phyloP scores from a whole-genome alignment of 2,888 invertebrate genomes.

The Elmis aenea region DNA sequence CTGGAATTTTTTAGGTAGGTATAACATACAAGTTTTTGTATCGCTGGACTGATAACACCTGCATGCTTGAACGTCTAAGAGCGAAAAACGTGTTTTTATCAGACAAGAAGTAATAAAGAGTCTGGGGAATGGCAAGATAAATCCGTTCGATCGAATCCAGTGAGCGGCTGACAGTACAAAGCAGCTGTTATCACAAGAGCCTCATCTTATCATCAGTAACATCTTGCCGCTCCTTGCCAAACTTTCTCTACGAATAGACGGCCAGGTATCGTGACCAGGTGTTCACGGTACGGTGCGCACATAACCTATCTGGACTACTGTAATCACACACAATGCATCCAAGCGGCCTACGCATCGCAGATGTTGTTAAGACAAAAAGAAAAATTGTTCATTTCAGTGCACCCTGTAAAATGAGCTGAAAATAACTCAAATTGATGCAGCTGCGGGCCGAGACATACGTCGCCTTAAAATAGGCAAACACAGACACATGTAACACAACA shows the following conservation, averaged over 20 bases:
- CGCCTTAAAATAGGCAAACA: constrained; percentile 8
- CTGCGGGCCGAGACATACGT: constrained; percentile 21
- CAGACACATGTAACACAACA: constrained; percentile 7
- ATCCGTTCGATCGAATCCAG: constrained; percentile 11
- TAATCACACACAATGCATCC: constrained; percentile 37
- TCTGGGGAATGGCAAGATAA: constrained; percentile 10
- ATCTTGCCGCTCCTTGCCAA: constrained; percentile 41
- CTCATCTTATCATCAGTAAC: constrained; percentile 37
- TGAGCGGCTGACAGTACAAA: constrained; percentile 32
- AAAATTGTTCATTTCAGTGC: constrained; percentile 41
- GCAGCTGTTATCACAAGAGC: constrained; percentile 37
- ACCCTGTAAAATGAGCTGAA: constrained; percentile 33
- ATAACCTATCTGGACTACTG: constrained; percentile 34
- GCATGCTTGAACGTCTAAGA: constrained; percentile 17
- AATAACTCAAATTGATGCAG: constrained; percentile 34
- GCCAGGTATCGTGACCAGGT: constrained; percentile 20
- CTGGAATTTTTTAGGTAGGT: constrained; percentile 12
- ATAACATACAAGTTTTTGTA: constrained; percentile 16
- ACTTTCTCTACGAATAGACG: constrained; percentile 40
- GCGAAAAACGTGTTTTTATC: constrained; percentile 13
- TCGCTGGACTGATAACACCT: constrained; percentile 24
- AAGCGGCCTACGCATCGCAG: constrained; percentile 37
- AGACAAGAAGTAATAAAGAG: constrained; percentile 7
- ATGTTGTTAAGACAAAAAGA: constrained; percentile 35
- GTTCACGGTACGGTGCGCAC: constrained; percentile 20